Evolutionary conservation across 2,797 vertebrate genomes (phyloP).

Genomic region (Gila robusta): DNA sequence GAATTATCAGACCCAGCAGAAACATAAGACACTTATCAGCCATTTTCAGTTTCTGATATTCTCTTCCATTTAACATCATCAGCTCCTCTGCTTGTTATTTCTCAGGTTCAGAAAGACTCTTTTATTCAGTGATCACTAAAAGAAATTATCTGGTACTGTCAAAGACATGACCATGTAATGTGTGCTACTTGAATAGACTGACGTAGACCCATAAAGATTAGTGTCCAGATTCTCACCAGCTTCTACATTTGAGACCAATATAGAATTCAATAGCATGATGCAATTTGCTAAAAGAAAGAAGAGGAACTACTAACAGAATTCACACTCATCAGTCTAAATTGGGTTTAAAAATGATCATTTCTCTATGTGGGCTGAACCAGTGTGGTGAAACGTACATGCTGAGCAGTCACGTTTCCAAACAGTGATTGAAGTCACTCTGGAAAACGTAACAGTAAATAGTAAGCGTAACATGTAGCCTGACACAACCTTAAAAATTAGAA

Average conservation of each 20-base stretch:
- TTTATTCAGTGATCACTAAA: background rate
- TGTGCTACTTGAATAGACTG: background rate
- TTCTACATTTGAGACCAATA: background rate
- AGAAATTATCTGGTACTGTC: background rate
- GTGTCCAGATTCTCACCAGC: background rate
- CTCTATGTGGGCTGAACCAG: background rate
- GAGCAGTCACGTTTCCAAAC: background rate
- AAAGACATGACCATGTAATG: too few species aligned
- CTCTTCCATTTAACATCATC: background rate
- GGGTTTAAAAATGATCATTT: background rate
- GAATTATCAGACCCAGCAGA: background rate
- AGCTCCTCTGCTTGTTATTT: background rate
- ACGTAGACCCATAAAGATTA: background rate
- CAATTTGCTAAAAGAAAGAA: background rate
- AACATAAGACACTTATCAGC: background rate
- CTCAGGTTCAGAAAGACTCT: background rate
- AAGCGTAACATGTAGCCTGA: background rate
- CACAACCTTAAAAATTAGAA: background rate
- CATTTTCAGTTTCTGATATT: slow-evolving; percentile 8
- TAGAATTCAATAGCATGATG: background rate
- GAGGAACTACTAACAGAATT: background rate
- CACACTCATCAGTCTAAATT: background rate
- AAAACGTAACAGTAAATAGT: background rate
- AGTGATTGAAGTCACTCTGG: background rate
- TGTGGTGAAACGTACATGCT: background rate